These are phyloP conservation scores for Grammatotria lemairii DNA, from an alignment of 2,113 vertebrate genomes.

Conservation along the genomic window DNA sequence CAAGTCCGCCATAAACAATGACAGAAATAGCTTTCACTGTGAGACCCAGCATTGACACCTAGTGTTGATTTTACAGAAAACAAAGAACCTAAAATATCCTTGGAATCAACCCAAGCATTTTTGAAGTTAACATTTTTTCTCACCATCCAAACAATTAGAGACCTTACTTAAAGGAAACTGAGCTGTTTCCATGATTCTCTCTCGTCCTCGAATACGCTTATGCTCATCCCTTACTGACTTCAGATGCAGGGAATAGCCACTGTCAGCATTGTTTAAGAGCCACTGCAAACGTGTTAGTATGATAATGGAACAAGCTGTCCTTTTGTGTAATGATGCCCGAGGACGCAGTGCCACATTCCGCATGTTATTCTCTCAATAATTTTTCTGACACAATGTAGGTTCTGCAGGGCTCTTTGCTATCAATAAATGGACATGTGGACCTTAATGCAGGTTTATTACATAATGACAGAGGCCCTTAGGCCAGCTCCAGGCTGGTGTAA, in stretches of 20 bases:
- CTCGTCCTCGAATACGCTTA: not conserved
- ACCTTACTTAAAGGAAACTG: not conserved
- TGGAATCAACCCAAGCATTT: not conserved
- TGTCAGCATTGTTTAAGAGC: not conserved
- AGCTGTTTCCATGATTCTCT: not conserved
- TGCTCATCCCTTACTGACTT: not conserved
- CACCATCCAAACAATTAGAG: not conserved
- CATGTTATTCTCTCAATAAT: not conserved
- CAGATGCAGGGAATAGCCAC: not conserved
- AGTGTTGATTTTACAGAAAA: not conserved
- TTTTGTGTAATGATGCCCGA: not conserved
- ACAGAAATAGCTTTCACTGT: too few species aligned
- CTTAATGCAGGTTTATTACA: not conserved
- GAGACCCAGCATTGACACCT: too few species aligned
- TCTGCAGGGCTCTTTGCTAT: not conserved
- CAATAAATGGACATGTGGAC: not conserved
- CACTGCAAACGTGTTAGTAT: not conserved
- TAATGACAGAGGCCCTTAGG: not conserved
- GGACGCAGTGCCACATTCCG: not conserved
- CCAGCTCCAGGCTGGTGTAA: not conserved
- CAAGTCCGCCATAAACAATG: too few species aligned
- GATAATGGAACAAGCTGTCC: not conserved
- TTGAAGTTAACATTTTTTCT: not conserved
- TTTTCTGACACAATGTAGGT: not conserved
- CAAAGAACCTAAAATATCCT: not conserved